phyloP scores from a whole-genome alignment of 2,888 invertebrate genomes.

The Clivina fossor region DNA sequence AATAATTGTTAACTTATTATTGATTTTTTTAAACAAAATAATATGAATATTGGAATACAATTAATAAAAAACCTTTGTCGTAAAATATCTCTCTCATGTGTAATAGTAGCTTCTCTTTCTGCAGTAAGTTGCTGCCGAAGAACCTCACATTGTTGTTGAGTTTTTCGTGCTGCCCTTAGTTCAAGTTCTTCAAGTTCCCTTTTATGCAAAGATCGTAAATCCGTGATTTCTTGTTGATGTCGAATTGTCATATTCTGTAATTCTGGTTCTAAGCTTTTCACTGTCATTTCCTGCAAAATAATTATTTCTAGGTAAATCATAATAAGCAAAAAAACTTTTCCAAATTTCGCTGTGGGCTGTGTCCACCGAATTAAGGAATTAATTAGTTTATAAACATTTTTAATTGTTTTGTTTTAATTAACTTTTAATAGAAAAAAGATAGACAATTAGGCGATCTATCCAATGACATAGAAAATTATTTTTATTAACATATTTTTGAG shows the following conservation, averaged over 20 bases:
- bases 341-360: too few relatives aligned
- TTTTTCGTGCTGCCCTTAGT: constrained; percentile 61
- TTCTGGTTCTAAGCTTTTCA: constrained; percentile 85
- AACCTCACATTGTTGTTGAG: constrained; percentile 62
- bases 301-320: too few relatives aligned
- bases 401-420: too few relatives aligned
- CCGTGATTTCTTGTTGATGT: constrained; percentile 67
- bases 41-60: too few relatives aligned
- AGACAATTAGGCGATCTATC: too few relatives aligned
- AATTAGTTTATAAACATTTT: too few relatives aligned
- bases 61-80: constrained; percentile 62
- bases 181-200: constrained; percentile 67
- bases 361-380: too few relatives aligned
- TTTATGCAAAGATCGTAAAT: constrained; percentile 67
- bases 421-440: too few relatives aligned
- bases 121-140: constrained; percentile 62
- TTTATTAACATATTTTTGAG: too few relatives aligned
- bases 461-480: too few relatives aligned
- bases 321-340: background rate
- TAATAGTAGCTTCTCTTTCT: constrained; percentile 64
- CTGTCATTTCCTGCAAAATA: constrained; percentile 73
- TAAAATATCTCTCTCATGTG: constrained; percentile 63
- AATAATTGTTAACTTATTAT: too few relatives aligned
- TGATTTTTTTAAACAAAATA: too few relatives aligned
- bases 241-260: constrained; percentile 73